Percentiles rank a stretch among this genome's conserved stretches.
phyloP scores from a whole-genome alignment of 2,888 invertebrate genomes.

The Megastigmus dorsalis region DNA sequence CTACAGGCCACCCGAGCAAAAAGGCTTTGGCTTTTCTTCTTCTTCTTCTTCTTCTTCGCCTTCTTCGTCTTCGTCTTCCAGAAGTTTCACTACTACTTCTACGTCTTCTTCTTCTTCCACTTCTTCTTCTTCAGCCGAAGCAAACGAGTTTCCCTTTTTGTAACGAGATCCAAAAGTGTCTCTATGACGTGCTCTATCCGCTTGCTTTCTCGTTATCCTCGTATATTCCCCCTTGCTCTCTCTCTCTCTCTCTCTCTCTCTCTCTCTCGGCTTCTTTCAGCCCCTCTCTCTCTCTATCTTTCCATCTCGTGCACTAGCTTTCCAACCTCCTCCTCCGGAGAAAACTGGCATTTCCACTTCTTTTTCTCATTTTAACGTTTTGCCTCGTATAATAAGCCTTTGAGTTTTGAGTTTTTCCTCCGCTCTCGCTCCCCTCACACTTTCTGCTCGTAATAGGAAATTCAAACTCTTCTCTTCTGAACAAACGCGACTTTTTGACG shows the following conservation, averaged over 20 bases:
- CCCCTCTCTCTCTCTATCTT: neutral
- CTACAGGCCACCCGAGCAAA: neutral
- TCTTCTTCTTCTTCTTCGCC: no score
- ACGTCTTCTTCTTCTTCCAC: no score
- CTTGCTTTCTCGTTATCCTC: neutral
- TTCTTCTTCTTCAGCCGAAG: no score
- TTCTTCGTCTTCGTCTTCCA: no score
- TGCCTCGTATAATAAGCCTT: slow-evolving; percentile 19
- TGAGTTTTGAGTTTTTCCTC: no score
- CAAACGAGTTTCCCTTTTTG: neutral
- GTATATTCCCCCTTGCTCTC: neutral
- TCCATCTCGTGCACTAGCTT: no score
- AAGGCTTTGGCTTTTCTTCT: neutral
- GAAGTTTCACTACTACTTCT: no score
- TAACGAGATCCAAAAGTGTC: slow-evolving; percentile 40
- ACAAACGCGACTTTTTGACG: neutral
- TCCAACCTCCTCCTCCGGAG: no score
- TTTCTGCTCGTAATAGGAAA: slow-evolving; percentile 1
- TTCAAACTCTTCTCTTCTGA: neutral
- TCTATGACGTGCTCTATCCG: neutral
- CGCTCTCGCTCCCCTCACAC: neutral
- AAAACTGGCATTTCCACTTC: no score
- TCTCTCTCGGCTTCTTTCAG: neutral
- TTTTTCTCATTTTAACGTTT: no score
- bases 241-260: neutral